These are phyloP conservation scores for Magallana ariakensis DNA, from an alignment of 1,140 invertebrate genomes.

Conservation along the genomic window DNA sequence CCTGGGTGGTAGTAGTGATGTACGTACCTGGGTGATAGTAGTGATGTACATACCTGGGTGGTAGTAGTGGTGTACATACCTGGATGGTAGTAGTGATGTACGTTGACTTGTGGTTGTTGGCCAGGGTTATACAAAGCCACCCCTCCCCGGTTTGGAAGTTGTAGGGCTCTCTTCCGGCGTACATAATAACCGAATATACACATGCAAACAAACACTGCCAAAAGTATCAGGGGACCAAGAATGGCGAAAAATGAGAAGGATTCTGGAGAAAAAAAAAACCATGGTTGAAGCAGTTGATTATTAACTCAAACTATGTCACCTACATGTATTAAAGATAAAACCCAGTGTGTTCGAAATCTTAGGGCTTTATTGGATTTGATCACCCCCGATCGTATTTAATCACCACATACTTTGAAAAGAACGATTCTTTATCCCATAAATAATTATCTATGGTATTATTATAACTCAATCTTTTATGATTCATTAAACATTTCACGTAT, in stretches of 20 bases:
- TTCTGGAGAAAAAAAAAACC: background rate
- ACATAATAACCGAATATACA: background rate
- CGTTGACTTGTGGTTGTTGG: background rate
- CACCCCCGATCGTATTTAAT: too few relatives aligned
- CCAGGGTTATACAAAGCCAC: background rate
- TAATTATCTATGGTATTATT: too few relatives aligned
- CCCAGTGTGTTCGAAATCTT: too few relatives aligned
- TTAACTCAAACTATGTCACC: background rate
- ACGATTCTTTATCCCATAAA: too few relatives aligned
- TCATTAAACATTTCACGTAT: background rate
- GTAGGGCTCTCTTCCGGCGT: background rate
- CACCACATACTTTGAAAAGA: too few relatives aligned
- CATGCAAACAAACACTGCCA: background rate
- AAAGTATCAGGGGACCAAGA: background rate
- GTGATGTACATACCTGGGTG: too few relatives aligned
- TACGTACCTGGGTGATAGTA: too few relatives aligned
- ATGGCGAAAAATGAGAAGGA: background rate
- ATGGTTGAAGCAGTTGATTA: background rate
- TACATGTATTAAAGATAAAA: too few relatives aligned
- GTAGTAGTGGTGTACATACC: background rate
- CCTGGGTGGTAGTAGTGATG: too few relatives aligned
- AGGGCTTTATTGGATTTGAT: too few relatives aligned
- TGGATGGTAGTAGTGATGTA: background rate
- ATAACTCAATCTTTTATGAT: background rate
- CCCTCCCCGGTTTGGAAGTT: background rate